Evolutionary conservation across 2,888 invertebrate species (phyloP).

Genomic region (Hirtodrosophila trivittata): DNA sequence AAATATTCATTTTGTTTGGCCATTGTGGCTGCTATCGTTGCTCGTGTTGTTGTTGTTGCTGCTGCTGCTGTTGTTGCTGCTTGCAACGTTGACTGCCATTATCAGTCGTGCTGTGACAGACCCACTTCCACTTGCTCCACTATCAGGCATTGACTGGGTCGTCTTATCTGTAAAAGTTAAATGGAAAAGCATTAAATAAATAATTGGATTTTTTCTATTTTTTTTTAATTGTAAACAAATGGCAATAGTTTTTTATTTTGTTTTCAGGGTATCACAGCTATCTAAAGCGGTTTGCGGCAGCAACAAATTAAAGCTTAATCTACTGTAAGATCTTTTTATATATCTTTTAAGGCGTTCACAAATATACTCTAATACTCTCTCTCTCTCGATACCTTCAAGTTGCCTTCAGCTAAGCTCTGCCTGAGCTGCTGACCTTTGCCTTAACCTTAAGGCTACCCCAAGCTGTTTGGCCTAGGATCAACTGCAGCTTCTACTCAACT

Average conservation of each 20-base stretch:
- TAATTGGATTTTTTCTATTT: slow-evolving; percentile 23
- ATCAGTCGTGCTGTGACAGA: slow-evolving; percentile 56
- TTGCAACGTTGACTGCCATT: slow-evolving; percentile 49
- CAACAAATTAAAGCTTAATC: no score
- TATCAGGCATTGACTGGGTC: slow-evolving; percentile 62
- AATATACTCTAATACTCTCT: no score
- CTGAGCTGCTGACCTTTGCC: no score
- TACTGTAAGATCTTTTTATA: no score
- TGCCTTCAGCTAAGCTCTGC: no score
- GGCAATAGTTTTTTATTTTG: not conserved
- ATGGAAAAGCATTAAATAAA: slow-evolving; percentile 36
- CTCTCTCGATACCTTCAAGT: no score
- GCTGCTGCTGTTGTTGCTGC: slow-evolving; percentile 14
- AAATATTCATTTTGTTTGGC: slow-evolving; percentile 82
- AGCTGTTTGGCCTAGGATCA: no score
- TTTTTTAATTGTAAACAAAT: slow-evolving; percentile 32
- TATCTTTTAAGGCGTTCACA: no score
- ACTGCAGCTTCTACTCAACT: no score
- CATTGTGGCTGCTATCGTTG: slow-evolving; percentile 57
- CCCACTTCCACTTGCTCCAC: slow-evolving; percentile 52
- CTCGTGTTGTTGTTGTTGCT: slow-evolving; percentile 29
- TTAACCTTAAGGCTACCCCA: no score
- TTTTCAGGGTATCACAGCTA: not conserved
- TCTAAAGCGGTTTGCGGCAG: not conserved
- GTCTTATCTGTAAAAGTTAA: slow-evolving; percentile 56